Percentiles rank a stretch among this genome's conserved stretches.
Evolutionary conservation across 1,140 invertebrate genomes (phyloP).

Genomic region (Achatina immaculata): DNA sequence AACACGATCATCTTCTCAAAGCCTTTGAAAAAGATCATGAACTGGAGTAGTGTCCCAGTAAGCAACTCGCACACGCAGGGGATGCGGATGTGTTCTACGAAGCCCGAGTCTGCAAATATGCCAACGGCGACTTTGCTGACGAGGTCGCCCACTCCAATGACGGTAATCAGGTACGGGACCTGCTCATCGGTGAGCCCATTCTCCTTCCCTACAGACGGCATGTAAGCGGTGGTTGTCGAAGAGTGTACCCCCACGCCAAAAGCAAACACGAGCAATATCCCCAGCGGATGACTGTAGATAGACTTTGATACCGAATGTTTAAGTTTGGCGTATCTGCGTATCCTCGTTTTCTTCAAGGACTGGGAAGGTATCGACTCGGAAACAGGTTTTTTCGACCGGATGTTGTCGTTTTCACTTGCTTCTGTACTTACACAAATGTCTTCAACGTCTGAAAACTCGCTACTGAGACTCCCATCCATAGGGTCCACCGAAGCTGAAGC

Average conservation of each 20-base stretch:
- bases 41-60: background rate
- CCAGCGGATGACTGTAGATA: background rate
- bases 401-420: too few relatives aligned
- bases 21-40: background rate
- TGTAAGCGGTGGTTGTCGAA: background rate
- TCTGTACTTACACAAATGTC: too few relatives aligned
- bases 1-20: constrained; percentile 10
- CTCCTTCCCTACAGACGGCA: constrained; percentile 13
- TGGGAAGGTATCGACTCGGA: too few relatives aligned
- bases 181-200: constrained; percentile 12
- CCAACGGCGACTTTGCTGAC: constrained; percentile 23
- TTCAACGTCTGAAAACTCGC: too few relatives aligned
- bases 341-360: too few relatives aligned
- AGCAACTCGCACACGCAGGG: background rate
- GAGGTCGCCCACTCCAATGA: constrained; percentile 1
- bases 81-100: background rate
- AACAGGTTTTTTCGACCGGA: too few relatives aligned
- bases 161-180: background rate
- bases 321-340: background rate
- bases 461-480: too few relatives aligned
- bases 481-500: too few relatives aligned
- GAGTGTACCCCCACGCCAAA: constrained; percentile 1
- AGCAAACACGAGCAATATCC: background rate
- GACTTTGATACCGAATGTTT: background rate
- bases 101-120: background rate